phyloP scores from a whole-genome alignment of 2,113 vertebrate species.

The Clarias magur region DNA sequence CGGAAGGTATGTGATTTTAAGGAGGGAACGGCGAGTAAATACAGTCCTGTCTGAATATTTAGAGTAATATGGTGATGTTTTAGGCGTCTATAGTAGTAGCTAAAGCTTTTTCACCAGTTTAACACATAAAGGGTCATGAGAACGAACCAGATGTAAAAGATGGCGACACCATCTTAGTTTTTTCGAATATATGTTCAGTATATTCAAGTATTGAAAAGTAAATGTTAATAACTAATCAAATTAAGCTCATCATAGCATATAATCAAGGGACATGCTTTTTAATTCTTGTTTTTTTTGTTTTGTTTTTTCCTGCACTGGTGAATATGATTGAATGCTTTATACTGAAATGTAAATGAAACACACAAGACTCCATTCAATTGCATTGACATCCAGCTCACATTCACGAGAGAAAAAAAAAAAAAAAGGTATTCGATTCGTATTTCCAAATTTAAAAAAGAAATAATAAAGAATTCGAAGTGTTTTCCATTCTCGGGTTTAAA shows the following conservation, averaged over 20 bases:
- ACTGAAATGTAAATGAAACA: background rate
- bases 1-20: conserved; percentile 77
- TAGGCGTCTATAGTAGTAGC: background rate
- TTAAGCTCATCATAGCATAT: background rate
- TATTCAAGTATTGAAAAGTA: background rate
- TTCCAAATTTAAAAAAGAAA: background rate
- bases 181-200: background rate
- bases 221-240: background rate
- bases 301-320: background rate
- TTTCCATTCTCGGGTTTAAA: background rate
- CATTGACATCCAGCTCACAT: background rate
- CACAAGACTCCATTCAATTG: background rate
- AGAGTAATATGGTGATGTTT: background rate
- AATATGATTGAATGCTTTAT: background rate
- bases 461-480: background rate
- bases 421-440: background rate
- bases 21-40: background rate
- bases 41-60: background rate
- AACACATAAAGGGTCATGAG: background rate
- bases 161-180: background rate
- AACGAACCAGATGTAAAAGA: background rate
- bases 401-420: too few relatives aligned
- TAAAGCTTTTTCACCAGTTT: background rate
- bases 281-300: background rate
- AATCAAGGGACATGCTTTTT: background rate